Base-by-base conservation (phyloP, 2,888 invertebrate species). In the Ypsolopha sequella region DNA sequence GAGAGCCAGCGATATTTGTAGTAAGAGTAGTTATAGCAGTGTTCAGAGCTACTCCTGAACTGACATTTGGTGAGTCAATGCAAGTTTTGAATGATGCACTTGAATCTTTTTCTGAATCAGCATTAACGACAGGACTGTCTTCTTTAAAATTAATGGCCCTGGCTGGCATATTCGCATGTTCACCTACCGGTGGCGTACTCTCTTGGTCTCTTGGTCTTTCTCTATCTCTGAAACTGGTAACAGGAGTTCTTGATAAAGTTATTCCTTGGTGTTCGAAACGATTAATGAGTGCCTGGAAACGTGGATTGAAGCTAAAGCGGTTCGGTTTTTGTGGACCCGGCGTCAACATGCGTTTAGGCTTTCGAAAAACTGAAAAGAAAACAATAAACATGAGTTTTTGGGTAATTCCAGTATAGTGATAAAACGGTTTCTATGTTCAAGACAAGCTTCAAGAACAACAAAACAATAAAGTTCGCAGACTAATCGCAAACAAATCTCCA, bases 131-230 rank as follows among this genome's bases (percentile, higher is more conserved):
- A 35, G 80, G 79, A 56, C 84, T 85, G 45, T 82, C 80, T 49
- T 84, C 81, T 67, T 82, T 85, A 58, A 87, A 87, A 60, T 81
- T 75, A 54, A 87, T 87, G 8, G 87, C 81, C 57, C 87, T 70
- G 0, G 85, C 85, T 45, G 71, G 77, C 54, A 74, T 68, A 38
- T 67, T 69, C 8, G 68, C 61, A 33, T 71, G 73, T 24, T 82
- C 80, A 1, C 68, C 73, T 0, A 75, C 68, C 2, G 78, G 74
- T 34, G 87, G 82, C 0, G 85, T 84, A 36, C 60, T 72, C 53
- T 77, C 80, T 41, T 72, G 67, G 6, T 36, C 9, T 4, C 9
- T 35, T 11, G 61, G 62, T 14, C 56, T 52, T 6, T 58, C 56
- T 54, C 67, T 70, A n/a, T 72, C 74, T 43, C 69, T 63, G 36